Evolutionary conservation across 2,113 vertebrate species (phyloP).

Genomic region (Stigmatopora nigra): DNA sequence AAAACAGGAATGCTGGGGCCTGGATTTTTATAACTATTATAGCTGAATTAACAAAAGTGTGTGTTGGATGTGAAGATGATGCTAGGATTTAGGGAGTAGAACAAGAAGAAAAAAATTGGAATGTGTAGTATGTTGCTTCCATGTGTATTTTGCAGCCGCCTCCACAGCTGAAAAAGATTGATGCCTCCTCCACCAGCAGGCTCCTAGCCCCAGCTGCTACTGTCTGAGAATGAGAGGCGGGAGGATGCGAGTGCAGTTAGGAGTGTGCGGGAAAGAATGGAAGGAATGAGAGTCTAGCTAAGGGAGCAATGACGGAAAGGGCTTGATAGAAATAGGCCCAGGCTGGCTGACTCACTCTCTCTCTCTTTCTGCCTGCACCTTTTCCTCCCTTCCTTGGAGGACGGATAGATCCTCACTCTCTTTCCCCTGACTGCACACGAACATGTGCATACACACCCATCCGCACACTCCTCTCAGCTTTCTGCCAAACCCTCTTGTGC

Average conservation of each 20-base stretch:
- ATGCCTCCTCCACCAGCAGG: slow-evolving; percentile 60
- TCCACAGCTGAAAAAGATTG: slow-evolving; percentile 63
- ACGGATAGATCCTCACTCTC: slow-evolving; percentile 24
- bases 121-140: slow-evolving; percentile 22
- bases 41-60: neutral
- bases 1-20: too few species aligned
- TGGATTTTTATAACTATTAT: neutral
- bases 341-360: slow-evolving; percentile 57
- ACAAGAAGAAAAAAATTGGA: slow-evolving; percentile 29
- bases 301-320: slow-evolving; percentile 35
- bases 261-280: slow-evolving; percentile 22
- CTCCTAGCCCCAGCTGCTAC: slow-evolving; percentile 57
- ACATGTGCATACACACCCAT: slow-evolving; percentile 25
- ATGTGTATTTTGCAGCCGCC: slow-evolving; percentile 40
- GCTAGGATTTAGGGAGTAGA: slow-evolving; percentile 37
- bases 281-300: slow-evolving; percentile 40
- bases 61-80: neutral
- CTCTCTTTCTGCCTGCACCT: slow-evolving; percentile 22
- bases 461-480: slow-evolving; percentile 43
- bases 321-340: slow-evolving; percentile 39
- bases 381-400: slow-evolving; percentile 29
- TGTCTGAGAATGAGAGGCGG: slow-evolving; percentile 60
- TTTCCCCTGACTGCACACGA: slow-evolving; percentile 33
- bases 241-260: neutral
- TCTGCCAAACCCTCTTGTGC: slow-evolving; percentile 57